Base-by-base conservation (phyloP, 2,113 vertebrate species). In the Sinocyclocheilus grahami region DNA sequence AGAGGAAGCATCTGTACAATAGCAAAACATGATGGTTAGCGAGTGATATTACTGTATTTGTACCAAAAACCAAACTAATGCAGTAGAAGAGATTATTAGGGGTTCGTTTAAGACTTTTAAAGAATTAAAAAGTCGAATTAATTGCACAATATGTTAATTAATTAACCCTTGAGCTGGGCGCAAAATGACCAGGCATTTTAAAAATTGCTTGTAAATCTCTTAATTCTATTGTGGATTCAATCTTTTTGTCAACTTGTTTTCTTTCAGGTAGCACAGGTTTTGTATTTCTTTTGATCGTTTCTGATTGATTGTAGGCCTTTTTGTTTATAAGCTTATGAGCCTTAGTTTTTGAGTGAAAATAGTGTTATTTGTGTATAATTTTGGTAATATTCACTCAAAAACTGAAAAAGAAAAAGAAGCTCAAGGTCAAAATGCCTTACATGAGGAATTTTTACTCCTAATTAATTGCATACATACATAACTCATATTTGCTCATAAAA, bases 21-120 rank as follows among this genome's bases (percentile, higher is more conserved):
- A 84, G 58, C 55, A 51, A 71, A 75, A 69, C 48, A 86, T 83
- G 80, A 80, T 20, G 51, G 12, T 55, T 83, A 72, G 37, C 20
- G 4, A 30, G 55, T 53, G 5, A 22, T 10, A 46, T 58, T 33
- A 69, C 27, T 16, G 14, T 55, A 48, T 86, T 1, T 60, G 16
- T 22, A 46, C 69, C 39, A 42, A 46, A 78, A 18, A 4, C 30
- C 1, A 33, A 27, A 78, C 7, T 11, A 63, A 27, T 30, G 20
- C n/a, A 82, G 48, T 5, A 55, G 8, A 55, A 33, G 27, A 30
- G 30, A 37, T 10, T 71, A 20, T 71, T 71, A 20, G 67, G 33
- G 14, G 33, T 20, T 71, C 4, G 9, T 37, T 71, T 71, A 37
- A 7, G 3, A 3, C 30, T 69, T 7, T 69, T 33, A 18, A 69